Evolutionary conservation across 2,888 invertebrate species (phyloP).

Genomic region (Amphimallon solstitiale): DNA sequence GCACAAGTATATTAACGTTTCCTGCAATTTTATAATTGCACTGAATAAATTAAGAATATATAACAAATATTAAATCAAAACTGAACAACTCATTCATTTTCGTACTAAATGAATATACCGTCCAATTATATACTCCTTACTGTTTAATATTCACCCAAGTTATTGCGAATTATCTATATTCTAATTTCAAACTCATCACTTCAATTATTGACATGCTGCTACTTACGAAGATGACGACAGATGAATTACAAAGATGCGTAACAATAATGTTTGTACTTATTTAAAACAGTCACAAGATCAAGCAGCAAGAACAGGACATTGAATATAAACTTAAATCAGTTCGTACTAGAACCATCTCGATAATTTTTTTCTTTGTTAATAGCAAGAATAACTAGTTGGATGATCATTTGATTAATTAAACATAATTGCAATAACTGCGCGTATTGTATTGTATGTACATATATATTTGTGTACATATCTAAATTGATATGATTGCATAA

Average conservation of each 20-base stretch:
- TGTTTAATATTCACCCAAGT: no score
- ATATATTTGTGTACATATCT: neutral
- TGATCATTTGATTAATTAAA: conserved; percentile 30
- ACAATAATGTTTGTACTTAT: neutral
- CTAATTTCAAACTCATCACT: no score
- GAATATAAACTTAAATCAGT: conserved; percentile 14
- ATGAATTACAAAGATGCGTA: neutral
- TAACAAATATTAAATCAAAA: no score
- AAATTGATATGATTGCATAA: neutral
- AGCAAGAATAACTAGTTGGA: conserved; percentile 1
- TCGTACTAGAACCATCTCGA: conserved; percentile 24
- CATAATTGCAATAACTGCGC: conserved; percentile 16
- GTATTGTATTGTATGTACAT: neutral
- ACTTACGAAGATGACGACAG: neutral
- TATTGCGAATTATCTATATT: no score
- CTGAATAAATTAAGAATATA: no score
- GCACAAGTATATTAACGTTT: no score
- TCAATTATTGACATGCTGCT: neutral
- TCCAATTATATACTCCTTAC: no score
- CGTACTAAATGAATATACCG: no score
- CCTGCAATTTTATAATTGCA: no score
- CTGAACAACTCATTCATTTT: no score
- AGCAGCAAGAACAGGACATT: neutral
- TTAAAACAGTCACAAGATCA: neutral
- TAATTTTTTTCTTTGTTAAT: neutral